Conservation (phyloP, 2,113 vertebrate genomes). For the Sorex araneus region DNA sequence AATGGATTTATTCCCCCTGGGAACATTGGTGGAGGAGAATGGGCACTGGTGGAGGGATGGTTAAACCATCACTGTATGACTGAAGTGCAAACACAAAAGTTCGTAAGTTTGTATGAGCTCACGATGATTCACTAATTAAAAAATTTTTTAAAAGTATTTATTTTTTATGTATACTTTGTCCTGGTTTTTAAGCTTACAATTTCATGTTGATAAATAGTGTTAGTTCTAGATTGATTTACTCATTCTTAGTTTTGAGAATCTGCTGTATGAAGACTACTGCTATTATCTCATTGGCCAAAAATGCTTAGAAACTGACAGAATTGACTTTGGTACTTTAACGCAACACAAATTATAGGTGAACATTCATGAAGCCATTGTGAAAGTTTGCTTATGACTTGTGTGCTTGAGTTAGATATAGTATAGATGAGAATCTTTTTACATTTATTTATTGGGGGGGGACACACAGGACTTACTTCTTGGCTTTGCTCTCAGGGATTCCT, state of each 20-base stretch:
- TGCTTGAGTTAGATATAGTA: not conserved
- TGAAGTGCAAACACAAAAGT: too few relatives aligned
- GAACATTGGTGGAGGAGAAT: too few relatives aligned
- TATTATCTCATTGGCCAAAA: not conserved
- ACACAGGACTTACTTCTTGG: too few relatives aligned
- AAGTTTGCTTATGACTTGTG: not conserved
- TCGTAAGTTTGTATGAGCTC: too few relatives aligned
- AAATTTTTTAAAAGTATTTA: too few relatives aligned
- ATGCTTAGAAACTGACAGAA: slow-evolving; percentile 18
- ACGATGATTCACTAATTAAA: too few relatives aligned
- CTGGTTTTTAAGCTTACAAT: not conserved
- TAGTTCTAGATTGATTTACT: slow-evolving; percentile 3
- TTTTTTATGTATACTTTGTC: not conserved
- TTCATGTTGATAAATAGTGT: slow-evolving; percentile 11
- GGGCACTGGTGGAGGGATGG: too few relatives aligned
- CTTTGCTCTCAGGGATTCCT: too few relatives aligned
- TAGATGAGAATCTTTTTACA: not conserved
- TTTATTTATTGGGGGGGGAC: too few relatives aligned
- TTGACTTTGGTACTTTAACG: not conserved
- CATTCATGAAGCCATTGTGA: not conserved
- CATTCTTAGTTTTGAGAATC: slow-evolving; percentile 2
- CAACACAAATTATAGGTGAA: too few relatives aligned
- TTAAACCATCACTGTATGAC: too few relatives aligned
- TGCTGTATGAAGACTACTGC: not conserved
- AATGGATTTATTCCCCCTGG: slow-evolving; percentile 18